phyloP scores from a whole-genome alignment of 2,797 vertebrate genomes.

The Phataginus tricuspis region DNA sequence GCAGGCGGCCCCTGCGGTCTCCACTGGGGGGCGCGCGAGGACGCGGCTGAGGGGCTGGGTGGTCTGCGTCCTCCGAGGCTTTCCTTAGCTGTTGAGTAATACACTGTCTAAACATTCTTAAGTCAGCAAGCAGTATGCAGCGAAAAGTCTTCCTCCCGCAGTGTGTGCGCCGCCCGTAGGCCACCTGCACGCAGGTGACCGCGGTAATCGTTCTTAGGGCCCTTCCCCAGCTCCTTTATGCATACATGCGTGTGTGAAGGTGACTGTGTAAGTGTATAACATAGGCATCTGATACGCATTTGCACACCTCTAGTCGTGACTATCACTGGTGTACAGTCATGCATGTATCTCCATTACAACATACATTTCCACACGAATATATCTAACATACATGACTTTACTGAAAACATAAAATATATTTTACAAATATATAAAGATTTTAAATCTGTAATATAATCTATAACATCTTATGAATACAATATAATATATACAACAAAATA shows the following conservation, averaged over 20 bases:
- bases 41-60: not conserved
- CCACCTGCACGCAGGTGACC: not conserved
- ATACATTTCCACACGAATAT: not conserved
- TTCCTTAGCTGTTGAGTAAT: fast-evolving
- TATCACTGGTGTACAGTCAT: not conserved
- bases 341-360: not conserved
- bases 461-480: not conserved
- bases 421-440: not conserved
- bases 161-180: not conserved
- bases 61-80: too few relatives aligned
- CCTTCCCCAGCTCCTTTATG: not conserved
- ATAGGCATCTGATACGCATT: not conserved
- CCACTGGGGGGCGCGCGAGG: not conserved
- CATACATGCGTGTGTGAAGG: not conserved
- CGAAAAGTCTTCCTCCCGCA: not conserved
- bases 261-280: not conserved
- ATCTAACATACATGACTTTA: not conserved
- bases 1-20: fast-evolving
- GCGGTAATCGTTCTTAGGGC: not conserved
- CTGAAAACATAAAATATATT: not conserved
- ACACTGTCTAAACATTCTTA: fast-evolving
- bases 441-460: not conserved
- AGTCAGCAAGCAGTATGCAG: not conserved
- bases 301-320: not conserved
- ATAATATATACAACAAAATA: not conserved